Evolutionary conservation across 1,140 invertebrate species (phyloP).

Genomic region (Apis mellifera): DNA sequence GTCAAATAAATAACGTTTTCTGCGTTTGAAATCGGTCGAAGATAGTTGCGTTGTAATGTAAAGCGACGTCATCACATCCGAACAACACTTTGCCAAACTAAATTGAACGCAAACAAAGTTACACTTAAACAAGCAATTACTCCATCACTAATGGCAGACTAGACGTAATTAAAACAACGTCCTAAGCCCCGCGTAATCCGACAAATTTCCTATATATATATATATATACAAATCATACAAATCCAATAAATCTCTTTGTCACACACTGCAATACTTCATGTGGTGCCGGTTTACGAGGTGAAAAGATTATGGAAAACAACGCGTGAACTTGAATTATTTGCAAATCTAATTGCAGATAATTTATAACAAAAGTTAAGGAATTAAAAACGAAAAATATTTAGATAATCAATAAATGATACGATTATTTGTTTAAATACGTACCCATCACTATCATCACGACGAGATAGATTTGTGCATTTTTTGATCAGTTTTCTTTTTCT

Average conservation of each 20-base stretch:
- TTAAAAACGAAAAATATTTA: too few species aligned
- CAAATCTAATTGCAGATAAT: too few species aligned
- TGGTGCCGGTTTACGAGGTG: too few species aligned
- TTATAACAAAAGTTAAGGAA: too few species aligned
- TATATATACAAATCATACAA: neutral
- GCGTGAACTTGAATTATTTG: too few species aligned
- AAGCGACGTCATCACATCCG: neutral
- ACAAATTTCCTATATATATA: constrained; percentile 15
- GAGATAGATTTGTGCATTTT: too few species aligned
- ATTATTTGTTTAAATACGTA: too few species aligned
- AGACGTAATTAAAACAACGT: constrained; percentile 28
- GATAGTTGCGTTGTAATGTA: neutral
- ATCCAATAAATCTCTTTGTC: neutral
- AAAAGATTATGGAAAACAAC: too few species aligned
- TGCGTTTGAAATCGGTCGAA: neutral
- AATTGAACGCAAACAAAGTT: constrained; percentile 36
- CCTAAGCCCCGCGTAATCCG: neutral
- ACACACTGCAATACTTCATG: neutral
- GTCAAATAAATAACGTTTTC: neutral
- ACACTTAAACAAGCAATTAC: constrained; percentile 40
- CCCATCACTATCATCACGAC: too few species aligned
- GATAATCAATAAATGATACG: too few species aligned
- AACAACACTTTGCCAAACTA: constrained; percentile 4
- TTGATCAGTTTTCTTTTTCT: too few species aligned
- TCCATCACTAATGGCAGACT: constrained; percentile 20